Base-by-base conservation (phyloP, 2,797 vertebrate genomes). In the Bovichtus variegatus region DNA sequence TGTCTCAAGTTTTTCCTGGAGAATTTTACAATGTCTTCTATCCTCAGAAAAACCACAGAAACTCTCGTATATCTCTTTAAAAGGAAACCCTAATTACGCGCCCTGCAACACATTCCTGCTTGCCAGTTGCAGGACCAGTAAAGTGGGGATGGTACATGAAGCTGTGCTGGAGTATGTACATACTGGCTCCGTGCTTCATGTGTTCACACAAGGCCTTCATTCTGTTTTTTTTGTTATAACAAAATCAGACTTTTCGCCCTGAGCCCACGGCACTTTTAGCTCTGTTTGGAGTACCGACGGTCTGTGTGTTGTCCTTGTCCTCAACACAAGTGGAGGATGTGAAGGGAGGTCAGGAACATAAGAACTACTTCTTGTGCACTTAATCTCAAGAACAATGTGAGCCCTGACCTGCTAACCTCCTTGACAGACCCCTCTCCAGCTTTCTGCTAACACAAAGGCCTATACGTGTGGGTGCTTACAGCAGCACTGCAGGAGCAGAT, bases 401-500 rank as follows among this genome's bases (percentile, higher is more conserved):
- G 60, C 51, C 63, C 61, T 65, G 77, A 76, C 60, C 72, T 5
- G 19, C 49, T 34, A 8, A 74, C 65, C 76, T 36, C 9, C 0
- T 23, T 18, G 43, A 53, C 36, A 25, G 53, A 27, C 2, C 25
- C n/a, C 3, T 57, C 49, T 62, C 21, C 63, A 21, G 62, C 61
- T 51, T n/a, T 49, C 31, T 34, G 13, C 61, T 10, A n/a, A 49
- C 79, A 40, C n/a, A 23, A 10, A 18, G 57, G 16, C 53, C 16
- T 19, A 31, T 61, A 10, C 38, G 36, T 23, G 49, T 36, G 57
- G 51, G 50, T 29, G 44, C 51, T 44, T 53, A 13, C 34, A 53
- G 4, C 51, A 70, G 58, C 50, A 1, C 50, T 10, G 29, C 38
- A 44, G 19, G 23, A 71, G 51, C 16, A 13, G 67, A 47, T 47